phyloP scores from a whole-genome alignment of 2,113 vertebrate genomes.

The Rhinopithecus roxellana region DNA sequence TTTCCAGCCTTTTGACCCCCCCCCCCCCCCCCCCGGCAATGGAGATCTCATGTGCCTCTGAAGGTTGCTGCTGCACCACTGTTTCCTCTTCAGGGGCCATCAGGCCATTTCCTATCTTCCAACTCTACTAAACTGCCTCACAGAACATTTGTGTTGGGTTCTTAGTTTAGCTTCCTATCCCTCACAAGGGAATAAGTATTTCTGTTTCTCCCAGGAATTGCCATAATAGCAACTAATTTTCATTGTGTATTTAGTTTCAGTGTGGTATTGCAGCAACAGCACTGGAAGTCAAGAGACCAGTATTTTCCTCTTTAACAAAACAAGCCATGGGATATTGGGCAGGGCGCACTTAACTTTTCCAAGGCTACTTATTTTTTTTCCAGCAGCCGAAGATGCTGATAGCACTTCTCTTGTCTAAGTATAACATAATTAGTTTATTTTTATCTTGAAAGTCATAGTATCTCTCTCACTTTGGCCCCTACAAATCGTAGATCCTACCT shows the following conservation, averaged over 20 bases:
- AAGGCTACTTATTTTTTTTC: neutral
- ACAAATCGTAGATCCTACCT: neutral
- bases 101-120: neutral
- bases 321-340: slow-evolving; percentile 36
- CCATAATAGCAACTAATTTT: slow-evolving; percentile 52
- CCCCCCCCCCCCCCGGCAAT: neutral
- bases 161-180: slow-evolving; percentile 3
- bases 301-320: slow-evolving; percentile 24
- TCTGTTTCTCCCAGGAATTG: slow-evolving; percentile 54
- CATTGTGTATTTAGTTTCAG: slow-evolving; percentile 50
- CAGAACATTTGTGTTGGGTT: slow-evolving; percentile 9
- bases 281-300: slow-evolving; percentile 11
- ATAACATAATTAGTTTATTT: neutral
- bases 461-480: neutral
- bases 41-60: neutral
- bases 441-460: neutral
- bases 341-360: neutral
- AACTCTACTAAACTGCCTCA: neutral
- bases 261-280: slow-evolving; percentile 38
- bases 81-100: neutral
- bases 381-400: neutral
- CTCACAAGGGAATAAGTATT: slow-evolving; percentile 36
- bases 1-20: neutral
- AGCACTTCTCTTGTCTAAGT: neutral
- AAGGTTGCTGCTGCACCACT: neutral